Evolutionary conservation across 2,797 vertebrate species (phyloP).

Genomic region (Lepilemur septentrionalis): DNA sequence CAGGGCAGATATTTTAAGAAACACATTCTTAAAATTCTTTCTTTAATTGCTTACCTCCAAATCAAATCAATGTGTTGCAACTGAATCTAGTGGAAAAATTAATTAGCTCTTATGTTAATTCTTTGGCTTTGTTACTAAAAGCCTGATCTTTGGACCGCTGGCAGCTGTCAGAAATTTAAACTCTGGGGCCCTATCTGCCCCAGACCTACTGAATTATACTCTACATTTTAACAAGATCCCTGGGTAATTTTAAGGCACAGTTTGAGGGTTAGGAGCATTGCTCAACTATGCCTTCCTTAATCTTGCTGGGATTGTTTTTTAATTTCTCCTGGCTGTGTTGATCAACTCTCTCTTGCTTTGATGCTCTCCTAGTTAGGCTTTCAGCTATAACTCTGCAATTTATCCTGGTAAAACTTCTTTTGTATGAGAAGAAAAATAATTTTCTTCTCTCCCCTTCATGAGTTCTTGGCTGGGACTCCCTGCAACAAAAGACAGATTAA

Average conservation of each 20-base stretch:
- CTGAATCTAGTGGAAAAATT: background rate
- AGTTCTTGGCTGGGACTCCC: background rate
- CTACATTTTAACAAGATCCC: background rate
- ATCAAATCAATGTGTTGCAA: background rate
- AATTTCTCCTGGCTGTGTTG: background rate
- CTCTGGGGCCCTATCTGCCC: background rate
- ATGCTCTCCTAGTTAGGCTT: background rate
- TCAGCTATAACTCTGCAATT: background rate
- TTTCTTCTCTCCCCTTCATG: background rate
- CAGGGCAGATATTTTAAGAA: background rate
- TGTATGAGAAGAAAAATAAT: background rate
- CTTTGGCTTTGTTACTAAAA: background rate
- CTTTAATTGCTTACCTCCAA: background rate
- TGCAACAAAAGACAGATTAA: background rate
- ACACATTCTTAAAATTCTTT: background rate
- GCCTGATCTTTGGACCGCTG: background rate
- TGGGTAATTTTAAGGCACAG: background rate
- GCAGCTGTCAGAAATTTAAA: background rate
- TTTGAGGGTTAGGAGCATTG: background rate
- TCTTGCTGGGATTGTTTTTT: background rate
- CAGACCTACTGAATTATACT: background rate
- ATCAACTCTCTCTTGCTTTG: background rate
- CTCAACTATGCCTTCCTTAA: background rate
- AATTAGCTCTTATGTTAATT: background rate
- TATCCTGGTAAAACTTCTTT: background rate